Evolutionary conservation across 2,113 vertebrate genomes (phyloP).

Genomic region (Elephas maximus): DNA sequence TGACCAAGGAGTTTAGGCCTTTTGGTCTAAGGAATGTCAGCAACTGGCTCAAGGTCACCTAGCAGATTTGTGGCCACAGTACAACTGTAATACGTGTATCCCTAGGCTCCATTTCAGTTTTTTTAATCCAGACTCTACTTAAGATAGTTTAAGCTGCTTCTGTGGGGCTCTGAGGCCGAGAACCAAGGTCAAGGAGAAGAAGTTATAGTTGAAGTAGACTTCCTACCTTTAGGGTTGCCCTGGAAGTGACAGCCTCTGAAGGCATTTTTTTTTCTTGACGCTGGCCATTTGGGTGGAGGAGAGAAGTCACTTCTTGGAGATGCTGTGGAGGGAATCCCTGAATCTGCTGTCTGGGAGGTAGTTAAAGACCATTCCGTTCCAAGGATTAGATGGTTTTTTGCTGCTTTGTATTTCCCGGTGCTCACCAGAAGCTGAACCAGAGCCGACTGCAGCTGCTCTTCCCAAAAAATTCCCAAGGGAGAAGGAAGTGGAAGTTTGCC

Average conservation of each 20-base stretch:
- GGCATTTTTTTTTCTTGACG: neutral
- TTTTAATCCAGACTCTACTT: neutral
- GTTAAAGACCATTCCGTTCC: neutral
- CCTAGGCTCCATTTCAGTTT: neutral
- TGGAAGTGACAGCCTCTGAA: neutral
- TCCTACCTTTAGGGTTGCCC: neutral
- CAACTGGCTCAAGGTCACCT: neutral
- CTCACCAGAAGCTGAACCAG: constrained; percentile 59
- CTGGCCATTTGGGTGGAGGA: neutral
- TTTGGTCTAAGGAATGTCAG: neutral
- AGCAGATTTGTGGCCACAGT: neutral
- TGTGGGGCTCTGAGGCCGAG: neutral
- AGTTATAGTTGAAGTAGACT: neutral
- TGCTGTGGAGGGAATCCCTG: neutral
- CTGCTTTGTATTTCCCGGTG: neutral
- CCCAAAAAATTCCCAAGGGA: constrained; percentile 59
- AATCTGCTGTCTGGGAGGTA: neutral
- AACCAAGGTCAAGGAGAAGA: neutral
- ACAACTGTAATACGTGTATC: neutral
- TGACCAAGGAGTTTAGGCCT: neutral
- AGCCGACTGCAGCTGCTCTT: constrained; percentile 22
- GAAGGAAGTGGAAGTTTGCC: neutral
- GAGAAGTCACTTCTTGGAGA: neutral
- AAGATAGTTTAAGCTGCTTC: neutral
- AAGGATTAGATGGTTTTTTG: neutral